A percentile compares a stretch with the other conserved stretches of the same genome.
phyloP scores from a whole-genome alignment of 1,140 invertebrate genomes.

The Penaeus japonicus region DNA sequence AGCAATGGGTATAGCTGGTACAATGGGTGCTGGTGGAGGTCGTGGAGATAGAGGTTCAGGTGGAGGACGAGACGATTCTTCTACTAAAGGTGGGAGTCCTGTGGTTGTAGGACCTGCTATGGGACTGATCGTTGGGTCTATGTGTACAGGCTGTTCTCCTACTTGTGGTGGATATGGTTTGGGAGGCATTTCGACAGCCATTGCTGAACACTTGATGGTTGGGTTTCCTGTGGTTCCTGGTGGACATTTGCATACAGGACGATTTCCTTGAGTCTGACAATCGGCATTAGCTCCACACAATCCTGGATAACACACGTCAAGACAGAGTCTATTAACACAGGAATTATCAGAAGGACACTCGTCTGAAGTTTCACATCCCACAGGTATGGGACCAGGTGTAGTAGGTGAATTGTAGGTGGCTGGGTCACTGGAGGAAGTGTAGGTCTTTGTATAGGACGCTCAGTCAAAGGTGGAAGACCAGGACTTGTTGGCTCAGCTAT shows the following conservation, averaged over 20 bases:
- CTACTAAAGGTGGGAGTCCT: conserved; percentile 30
- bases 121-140: not conserved
- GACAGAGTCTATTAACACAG: conserved; percentile 34
- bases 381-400: conserved; percentile 21
- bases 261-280: conserved; percentile 36
- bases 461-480: conserved; percentile 75
- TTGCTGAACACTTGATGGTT: conserved; percentile 82
- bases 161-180: conserved; percentile 4
- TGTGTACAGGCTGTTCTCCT: not conserved
- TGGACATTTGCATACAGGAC: conserved; percentile 69
- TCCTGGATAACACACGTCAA: conserved; percentile 37
- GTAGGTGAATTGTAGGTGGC: conserved; percentile 72
- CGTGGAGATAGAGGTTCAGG: not conserved
- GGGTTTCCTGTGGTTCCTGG: conserved; percentile 81
- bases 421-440: conserved; percentile 80
- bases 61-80: conserved; percentile 2
- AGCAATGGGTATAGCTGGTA: not conserved
- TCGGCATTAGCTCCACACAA: conserved; percentile 39
- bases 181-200: conserved; percentile 62
- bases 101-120: not conserved
- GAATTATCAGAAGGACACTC: conserved; percentile 35
- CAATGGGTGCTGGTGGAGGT: not conserved
- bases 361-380: conserved; percentile 24
- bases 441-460: conserved; percentile 66
- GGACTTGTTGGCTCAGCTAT: conserved; percentile 71